These are phyloP conservation scores for Xenotilapia flavipinnis DNA, from an alignment of 2,113 vertebrate species.

Conservation along the genomic window DNA sequence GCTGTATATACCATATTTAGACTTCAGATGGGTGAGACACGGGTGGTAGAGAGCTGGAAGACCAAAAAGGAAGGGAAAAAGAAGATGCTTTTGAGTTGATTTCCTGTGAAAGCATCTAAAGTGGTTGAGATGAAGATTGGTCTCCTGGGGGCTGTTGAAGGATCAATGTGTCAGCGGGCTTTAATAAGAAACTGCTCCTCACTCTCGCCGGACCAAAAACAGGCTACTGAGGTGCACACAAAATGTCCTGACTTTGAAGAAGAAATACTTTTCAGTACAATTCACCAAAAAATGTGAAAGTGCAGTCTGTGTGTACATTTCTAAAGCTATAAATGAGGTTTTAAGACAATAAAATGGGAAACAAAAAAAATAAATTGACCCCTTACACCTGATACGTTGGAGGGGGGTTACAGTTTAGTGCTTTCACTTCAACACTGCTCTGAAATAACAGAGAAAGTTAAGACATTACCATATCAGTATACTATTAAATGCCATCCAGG, in stretches of 20 bases:
- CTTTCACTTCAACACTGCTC: not conserved
- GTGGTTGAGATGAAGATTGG: constrained; percentile 43
- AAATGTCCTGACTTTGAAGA: not conserved
- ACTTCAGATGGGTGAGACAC: constrained; percentile 1
- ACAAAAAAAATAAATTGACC: not conserved
- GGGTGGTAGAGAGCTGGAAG: not conserved
- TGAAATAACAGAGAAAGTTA: not conserved
- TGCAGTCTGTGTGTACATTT: not conserved
- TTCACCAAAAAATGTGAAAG: not conserved
- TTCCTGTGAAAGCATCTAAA: constrained; percentile 44
- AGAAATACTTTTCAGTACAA: not conserved
- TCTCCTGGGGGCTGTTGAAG: constrained; percentile 45
- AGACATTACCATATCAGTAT: not conserved
- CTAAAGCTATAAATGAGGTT: not conserved
- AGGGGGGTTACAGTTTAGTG: no score
- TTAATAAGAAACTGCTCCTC: constrained; percentile 34
- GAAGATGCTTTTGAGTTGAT: constrained; percentile 30
- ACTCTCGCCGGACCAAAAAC: not conserved
- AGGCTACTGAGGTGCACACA: not conserved
- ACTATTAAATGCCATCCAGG: not conserved
- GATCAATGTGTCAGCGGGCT: constrained; percentile 41
- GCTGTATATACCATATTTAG: not conserved
- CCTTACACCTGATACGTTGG: not conserved
- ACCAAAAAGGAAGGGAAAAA: not conserved
- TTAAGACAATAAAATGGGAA: not conserved